Base-by-base conservation (phyloP, 2,113 vertebrate genomes). In the Taurulus bubalis region DNA sequence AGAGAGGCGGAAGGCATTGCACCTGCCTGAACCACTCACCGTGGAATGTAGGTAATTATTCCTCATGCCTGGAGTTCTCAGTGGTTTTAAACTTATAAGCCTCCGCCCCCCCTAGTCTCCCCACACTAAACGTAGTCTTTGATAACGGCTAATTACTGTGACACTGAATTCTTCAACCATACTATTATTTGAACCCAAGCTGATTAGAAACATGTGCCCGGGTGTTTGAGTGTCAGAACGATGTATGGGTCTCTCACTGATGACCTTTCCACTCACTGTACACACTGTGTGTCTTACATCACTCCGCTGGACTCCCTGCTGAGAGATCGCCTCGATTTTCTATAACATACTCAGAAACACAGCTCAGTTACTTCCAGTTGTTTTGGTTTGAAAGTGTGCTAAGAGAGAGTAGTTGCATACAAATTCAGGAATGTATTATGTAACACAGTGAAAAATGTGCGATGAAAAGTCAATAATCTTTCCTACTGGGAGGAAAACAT, bases 201-300 rank as follows among this genome's bases (percentile, higher is more conserved):
- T 93, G 90, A 93, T 94, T 92, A 87, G 80, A 92, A 93, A 90
- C 89, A 91, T 89, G 90, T 84, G 88, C 83, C 79, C 20, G 53
- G 77, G 75, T 45, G 63, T 91, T 80, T 75, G 76, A 87, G 85
- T 85, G 84, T 91, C 91, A 88, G 75, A 86, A 87, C 71, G 72
- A 91, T 90, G 88, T 26, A 91, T 81, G 75, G 66, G 47, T 82
- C 83, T 70, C 79, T 80, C 82, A 30, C 60, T 47, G 76, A 76
- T 89, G 88, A 91, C 93, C 86, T 91, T 91, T 91, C 82, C 68
- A 0, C 59, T 71, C 77, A 7, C 78, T 30, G 65, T 67, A 77
- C 0, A 62, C 75, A 65, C 49, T 30, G 14, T 18, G 1, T 38
- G 47, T 28, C 78, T 85, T 75, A 85, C 84, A 82, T 84, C 84